Percentiles rank a stretch among this genome's conserved stretches.
phyloP scores from a whole-genome alignment of 2,797 vertebrate species.

The Cossypha niveicapilla region DNA sequence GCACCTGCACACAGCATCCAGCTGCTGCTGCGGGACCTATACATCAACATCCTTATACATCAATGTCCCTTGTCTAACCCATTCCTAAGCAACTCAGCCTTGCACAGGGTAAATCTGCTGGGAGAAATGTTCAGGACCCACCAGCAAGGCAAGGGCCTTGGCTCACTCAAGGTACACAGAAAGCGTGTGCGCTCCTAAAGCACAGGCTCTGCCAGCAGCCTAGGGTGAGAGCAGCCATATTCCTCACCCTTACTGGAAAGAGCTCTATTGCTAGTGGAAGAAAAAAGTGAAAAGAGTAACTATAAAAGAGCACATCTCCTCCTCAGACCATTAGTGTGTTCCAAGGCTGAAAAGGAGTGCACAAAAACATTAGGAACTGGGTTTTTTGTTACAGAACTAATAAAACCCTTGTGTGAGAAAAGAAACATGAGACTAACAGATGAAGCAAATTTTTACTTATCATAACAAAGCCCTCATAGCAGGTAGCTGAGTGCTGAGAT shows the following conservation, averaged over 20 bases:
- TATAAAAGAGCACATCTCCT: background rate
- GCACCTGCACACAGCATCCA: background rate
- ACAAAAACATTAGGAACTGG: background rate
- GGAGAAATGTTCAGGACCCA: background rate
- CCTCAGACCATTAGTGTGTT: background rate
- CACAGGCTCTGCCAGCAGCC: background rate
- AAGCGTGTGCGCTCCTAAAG: background rate
- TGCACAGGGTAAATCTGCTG: background rate
- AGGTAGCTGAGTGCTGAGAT: background rate
- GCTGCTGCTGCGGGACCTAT: rapidly evolving
- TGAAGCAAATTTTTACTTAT: background rate
- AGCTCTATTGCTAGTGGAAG: background rate
- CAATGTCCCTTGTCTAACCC: background rate
- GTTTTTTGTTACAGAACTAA: background rate
- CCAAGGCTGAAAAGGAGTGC: background rate
- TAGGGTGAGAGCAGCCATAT: background rate
- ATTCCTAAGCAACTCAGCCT: background rate
- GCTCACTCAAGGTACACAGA: background rate
- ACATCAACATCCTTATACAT: rapidly evolving
- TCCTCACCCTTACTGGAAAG: background rate
- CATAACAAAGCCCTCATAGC: background rate
- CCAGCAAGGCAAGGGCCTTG: background rate
- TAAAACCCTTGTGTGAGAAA: background rate
- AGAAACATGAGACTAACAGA: background rate
- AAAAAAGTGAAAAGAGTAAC: background rate